Base-by-base conservation (phyloP, 2,888 invertebrate genomes). In the Syrphus vitripennis region DNA sequence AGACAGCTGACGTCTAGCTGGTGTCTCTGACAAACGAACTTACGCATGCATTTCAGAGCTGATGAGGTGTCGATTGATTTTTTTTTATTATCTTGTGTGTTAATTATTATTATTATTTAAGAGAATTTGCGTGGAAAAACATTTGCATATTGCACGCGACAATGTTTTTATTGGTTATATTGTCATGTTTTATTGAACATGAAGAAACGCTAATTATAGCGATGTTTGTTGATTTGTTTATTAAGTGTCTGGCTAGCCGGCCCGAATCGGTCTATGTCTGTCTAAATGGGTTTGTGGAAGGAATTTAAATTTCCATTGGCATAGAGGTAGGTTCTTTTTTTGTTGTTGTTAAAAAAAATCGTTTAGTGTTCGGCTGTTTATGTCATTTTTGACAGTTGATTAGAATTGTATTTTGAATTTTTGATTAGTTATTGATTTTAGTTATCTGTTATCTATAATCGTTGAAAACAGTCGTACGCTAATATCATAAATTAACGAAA, bases 131-230 rank as follows among this genome's bases (percentile, higher is more conserved):
- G 21, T 78, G 40, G 26, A 67, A 57, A n/a, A 37, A 34, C 16
- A 76, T 86, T 86, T 86, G 70, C 86, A 82, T 74, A 81, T 77
- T 82, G 86, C 77, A 86, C 74, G 67, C 77, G 80, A 76, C 78
- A 45, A n/a, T 42, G 57, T 31, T 57, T 48, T 19, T 21, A 37
- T 75, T 77, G 69, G 53, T 77, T 77, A 77, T 77, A 77, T 77
- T 79, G 83, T 55, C 69, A 45, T 45, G 50, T 40, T 31, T n/a
- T 16, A 65, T 63, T 57, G 34, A 74, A 37, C 37, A 10, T n/a
- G n/a, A n/a, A 19, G 70, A 50, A 48, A 37, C 55, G 48, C 81
- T 86, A 86, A 86, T 86, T 77, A 76, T 55, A 74, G 48, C 57
- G 81, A 77, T 72, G 40, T 77, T 63, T 57, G 45, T 69, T 81